Base-by-base conservation (phyloP, 2,113 vertebrate species). In the Cololabis saira region DNA sequence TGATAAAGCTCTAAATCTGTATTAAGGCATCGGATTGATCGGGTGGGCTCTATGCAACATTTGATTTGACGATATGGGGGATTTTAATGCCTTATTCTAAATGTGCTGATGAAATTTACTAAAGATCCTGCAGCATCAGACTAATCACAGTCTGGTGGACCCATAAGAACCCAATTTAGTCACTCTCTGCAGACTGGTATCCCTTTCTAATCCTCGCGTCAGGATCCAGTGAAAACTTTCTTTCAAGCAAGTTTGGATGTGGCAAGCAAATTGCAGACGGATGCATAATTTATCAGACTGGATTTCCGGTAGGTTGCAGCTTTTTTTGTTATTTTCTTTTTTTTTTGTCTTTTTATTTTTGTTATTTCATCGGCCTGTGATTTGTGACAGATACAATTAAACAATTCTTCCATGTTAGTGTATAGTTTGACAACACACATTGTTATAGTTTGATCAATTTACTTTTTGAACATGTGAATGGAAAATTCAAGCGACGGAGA, bases 211-310 rank as follows among this genome's bases (percentile, higher is more conserved):
- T 59, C 55, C 17, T 44, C 50, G 44, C 64, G 40, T 67, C 53
- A 52, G 57, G 63, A 44, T 64, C 67, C 48, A 15, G 22, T 30
- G 15, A 74, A 19, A 71, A 80, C 22, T 54, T 50, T 45, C 51
- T 52, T 54, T 3, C 48, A 49, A 58, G 2, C 30, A 33, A 80
- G 48, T 82, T 90, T 71, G 79, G 75, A 91, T 90, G 87, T 90
- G 89, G 89, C 86, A 83, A 77, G 81, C 80, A 57, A 90, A 89
- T 81, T 90, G 81, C 80, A 86, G 81, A 71, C 82, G 83, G 41
- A 91, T 91, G 90, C 90, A 90, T 70, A 80, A 90, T 76, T 73
- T 91, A 67, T 73, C 90, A 71, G 80, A 90, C 78, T 91, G 90
- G 90, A 89, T 91, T 50, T 90, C 90, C 9, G 89, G 89, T 91